A percentile compares a stretch with the other conserved stretches of the same genome.
Evolutionary conservation across 2,797 vertebrate species (phyloP).

Genomic region (Tokudaia tokunoshimensis): DNA sequence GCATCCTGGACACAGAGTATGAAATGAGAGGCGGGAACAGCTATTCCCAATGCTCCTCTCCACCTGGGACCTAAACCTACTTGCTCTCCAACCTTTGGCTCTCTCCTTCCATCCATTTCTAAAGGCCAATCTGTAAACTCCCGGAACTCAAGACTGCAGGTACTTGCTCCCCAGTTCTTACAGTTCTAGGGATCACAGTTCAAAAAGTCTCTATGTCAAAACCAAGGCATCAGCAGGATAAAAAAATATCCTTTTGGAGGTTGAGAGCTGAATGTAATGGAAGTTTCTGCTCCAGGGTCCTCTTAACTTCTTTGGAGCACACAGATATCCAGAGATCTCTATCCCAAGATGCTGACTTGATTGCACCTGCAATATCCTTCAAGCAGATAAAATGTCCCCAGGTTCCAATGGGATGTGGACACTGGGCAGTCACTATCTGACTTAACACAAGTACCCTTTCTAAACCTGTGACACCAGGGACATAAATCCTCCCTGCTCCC

Average conservation of each 20-base stretch:
- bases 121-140: not conserved
- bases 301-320: not conserved
- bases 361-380: not conserved
- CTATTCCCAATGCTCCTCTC: not conserved
- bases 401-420: not conserved
- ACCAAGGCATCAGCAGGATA: not conserved
- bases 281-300: not conserved
- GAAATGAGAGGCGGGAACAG: not conserved
- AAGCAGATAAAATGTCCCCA: not conserved
- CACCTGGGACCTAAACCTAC: not conserved
- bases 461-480: not conserved
- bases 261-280: not conserved
- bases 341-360: conserved; percentile 11
- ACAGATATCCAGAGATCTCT: not conserved
- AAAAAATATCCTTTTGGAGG: not conserved
- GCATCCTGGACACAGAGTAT: too few species aligned
- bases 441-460: not conserved
- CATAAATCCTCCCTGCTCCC: not conserved
- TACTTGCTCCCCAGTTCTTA: not conserved
- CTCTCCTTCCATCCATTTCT: conserved; percentile 39
- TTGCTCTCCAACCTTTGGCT: not conserved
- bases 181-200: conserved; percentile 15
- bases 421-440: not conserved
- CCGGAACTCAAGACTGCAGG: not conserved
- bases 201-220: conserved; percentile 8